Conservation (phyloP, 2,888 invertebrate genomes). For the Cerastis rubricosa region DNA sequence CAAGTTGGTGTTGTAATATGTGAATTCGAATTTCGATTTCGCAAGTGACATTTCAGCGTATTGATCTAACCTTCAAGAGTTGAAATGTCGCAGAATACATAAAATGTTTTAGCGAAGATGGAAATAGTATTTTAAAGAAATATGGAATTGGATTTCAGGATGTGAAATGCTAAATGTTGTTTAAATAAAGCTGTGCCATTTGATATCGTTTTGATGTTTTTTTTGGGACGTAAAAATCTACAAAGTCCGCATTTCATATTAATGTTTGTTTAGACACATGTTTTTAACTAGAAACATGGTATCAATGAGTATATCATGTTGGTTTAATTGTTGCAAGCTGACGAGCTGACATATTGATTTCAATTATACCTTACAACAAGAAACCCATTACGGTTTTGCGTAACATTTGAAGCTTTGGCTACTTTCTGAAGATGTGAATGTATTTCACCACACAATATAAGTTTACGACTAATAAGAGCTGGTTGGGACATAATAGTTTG, state of each 20-base stretch:
- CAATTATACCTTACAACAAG: neutral
- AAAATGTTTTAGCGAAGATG: conserved; percentile 1
- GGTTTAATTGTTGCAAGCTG: neutral
- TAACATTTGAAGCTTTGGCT: conserved; percentile 7
- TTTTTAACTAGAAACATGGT: neutral
- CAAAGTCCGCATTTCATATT: neutral
- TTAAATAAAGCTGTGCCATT: neutral
- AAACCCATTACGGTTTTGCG: neutral
- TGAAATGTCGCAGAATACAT: neutral
- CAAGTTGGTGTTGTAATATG: conserved; percentile 23
- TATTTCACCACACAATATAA: conserved; percentile 38
- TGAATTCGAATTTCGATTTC: conserved; percentile 32
- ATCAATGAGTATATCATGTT: neutral
- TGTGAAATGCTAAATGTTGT: neutral
- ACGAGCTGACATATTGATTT: neutral
- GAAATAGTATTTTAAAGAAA: conserved; percentile 7
- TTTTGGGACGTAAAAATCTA: neutral
- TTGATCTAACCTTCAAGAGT: neutral
- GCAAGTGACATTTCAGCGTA: neutral
- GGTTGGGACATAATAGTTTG: conserved; percentile 29
- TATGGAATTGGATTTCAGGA: conserved; percentile 1
- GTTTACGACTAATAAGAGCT: conserved; percentile 44
- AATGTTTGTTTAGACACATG: neutral
- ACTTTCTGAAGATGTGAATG: conserved; percentile 24
- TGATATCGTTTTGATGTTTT: neutral